Base-by-base conservation (phyloP, 2,113 vertebrate genomes). In the Genyomyrus donnyi region DNA sequence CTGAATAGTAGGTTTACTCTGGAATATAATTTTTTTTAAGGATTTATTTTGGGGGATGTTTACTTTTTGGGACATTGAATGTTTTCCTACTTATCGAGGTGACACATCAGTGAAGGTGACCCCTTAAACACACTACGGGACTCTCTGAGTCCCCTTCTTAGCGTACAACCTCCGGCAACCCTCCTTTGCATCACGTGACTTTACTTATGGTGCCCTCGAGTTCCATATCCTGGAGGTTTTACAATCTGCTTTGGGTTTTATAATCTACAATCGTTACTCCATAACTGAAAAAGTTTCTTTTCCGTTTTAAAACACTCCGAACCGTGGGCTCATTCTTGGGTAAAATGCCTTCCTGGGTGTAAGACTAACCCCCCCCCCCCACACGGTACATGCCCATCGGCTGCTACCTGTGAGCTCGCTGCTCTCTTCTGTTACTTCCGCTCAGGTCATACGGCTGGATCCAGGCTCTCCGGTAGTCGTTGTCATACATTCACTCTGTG, bases 401-500 rank as follows among this genome's bases (percentile, higher is more conserved):
- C 66, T 74, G 3, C 10, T 35, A 11, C n/a, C 27, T 35, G 66
- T 42, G 13, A 1, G 13, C 74, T 19, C 5, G 35, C 35, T 80
- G 74, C 5, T 17, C 4, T 42, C 35, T 17, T 7, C 31, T 19
- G 31, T 17, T 42, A 15, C 35, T 42, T 42, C 74, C 74, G 2
- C 74, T 42, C 15, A 42, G 74, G 74, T 42, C 35, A 17, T 42
- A 80, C 31, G 6, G 74, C 74, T 19, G 35, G 4, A 1, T 80
- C 15, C 35, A 17, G 70, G 70, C 70, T 39, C 31, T 39, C 70
- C 35, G 0, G 70, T 42, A 19, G 35, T 15, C 70, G 17, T 77
- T 2, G 17, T 0, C 35, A 7, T 42, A 5, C 2, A 17, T 7
- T 42, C 0, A 0, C 35, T 17, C 13, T 5, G 15, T 39, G 15